Evolutionary conservation across 2,888 invertebrate genomes (phyloP).

Genomic region (Epistrophe eligans): DNA sequence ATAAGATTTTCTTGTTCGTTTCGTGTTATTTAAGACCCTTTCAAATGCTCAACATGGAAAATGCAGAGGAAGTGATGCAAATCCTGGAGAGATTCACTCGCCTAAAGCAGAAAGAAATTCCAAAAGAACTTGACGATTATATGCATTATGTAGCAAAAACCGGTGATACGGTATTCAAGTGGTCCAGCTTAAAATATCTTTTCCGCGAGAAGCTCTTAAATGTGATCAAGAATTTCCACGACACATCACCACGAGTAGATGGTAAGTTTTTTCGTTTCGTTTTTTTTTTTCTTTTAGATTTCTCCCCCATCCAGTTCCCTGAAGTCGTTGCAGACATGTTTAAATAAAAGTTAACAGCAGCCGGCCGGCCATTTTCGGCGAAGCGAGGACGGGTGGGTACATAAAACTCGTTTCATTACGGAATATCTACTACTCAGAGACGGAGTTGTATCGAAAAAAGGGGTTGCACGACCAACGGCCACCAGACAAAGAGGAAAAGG

Average conservation of each 20-base stretch:
- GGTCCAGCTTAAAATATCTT: conserved; percentile 93
- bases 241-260: conserved; percentile 88
- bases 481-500: conserved; percentile 46
- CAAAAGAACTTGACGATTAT: conserved; percentile 94
- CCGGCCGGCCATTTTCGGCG: conserved; percentile 62
- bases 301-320: conserved; percentile 39
- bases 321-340: conserved; percentile 68
- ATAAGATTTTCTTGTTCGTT: conserved; percentile 39
- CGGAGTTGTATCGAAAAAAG: conserved; percentile 38
- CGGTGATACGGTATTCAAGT: conserved; percentile 96
- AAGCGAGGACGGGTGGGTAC: conserved; percentile 65
- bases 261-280: conserved; percentile 79
- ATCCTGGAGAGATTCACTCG: conserved; percentile 93
- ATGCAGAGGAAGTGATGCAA: conserved; percentile 93
- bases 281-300: conserved; percentile 37
- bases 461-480: conserved; percentile 48
- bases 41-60: conserved; percentile 87
- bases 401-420: conserved; percentile 70
- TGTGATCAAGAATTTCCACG: conserved; percentile 95
- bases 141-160: conserved; percentile 94
- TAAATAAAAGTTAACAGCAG: conserved; percentile 51
- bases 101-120: conserved; percentile 91
- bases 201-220: conserved; percentile 94
- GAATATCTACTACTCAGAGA: conserved; percentile 48
- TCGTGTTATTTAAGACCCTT: conserved; percentile 1